Evolutionary conservation across 2,113 vertebrate species (phyloP), one percentile per base, ranked within the genome.

Genomic region (Triplophysa dalaica): DNA sequence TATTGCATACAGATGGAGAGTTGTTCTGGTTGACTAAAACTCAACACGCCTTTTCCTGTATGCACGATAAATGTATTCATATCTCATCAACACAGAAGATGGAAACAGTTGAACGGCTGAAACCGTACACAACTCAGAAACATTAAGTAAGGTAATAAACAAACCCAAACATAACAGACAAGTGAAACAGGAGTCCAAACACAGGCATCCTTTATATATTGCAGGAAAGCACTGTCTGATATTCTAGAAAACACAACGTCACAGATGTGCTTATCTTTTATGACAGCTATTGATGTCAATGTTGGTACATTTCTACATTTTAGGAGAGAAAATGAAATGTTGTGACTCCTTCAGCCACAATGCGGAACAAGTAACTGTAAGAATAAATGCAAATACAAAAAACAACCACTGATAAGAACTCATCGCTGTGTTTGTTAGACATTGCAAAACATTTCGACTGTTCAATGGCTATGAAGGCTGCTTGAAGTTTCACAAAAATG

Each of bases 1-100:
- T 83, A 81, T 77, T 81, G 45, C 14, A 21, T 50, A 33, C 82
- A 86, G 79, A 85, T 85, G 78, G 58, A 19, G 50, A 54, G 66
- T 29, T 74, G 56, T 66, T 66, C 52, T 24, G 73, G 50, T 82
- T 78, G 63, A 43, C 45, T 26, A 64, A 68, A 62, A 21, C 24
- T 45, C 66, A 66, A 65, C 26, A 63, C 78, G 61, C 73, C 77
- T 7, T 19, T 74, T 68, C 38, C 63, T 64, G 60, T 52, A 3
- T 29, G 64, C 24, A 48, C 33, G 41, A 21, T 70, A 29, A 33
- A 58, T 70, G 33, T 66, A 60, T 60, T 58, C 61, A 38, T 41
- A 83, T 54, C 29, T 76, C 75, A 77, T 52, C 45, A 29, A 33
- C 29, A 75, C 74, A 48, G 21, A 56, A 72, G 69, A 78, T 68